Evolutionary conservation across 1,140 invertebrate species (phyloP), one percentile per base, ranked within the genome.

Genomic region (Belonocnema kinseyi): DNA sequence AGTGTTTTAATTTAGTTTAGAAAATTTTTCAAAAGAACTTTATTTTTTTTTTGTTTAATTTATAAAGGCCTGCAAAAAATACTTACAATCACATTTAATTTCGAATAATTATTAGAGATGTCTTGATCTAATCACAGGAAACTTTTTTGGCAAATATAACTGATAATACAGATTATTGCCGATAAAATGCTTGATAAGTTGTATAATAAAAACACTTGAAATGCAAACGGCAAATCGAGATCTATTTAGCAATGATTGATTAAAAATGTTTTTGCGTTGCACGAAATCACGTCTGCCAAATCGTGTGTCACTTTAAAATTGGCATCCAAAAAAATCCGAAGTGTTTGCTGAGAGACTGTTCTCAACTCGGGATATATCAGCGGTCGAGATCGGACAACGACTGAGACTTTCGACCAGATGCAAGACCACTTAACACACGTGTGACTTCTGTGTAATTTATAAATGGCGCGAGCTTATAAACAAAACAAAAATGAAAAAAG

Each of bases 361-460:
- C 19, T 13, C 13, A 72, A 51, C n/a, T 8, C 17, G 14, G 51
- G 46, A 66, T 33, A 51, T 53, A 53, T 72, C 51, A 53, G 17
- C 71, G 71, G 7, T 73, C 75, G 73, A 46, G 61, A 54, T 50
- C 58, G 33, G 61, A 54, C 46, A 75, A 77, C 80, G 73, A 82
- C 80, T 82, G 80, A 80, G 75, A 74, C 17, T 58, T 21, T 46
- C 73, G 66, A 73, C 51, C 73, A 74, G 21, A 54, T 53, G n/a
- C 26, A 52, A 50, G 56, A 21, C 75, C 74, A 70, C 77, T 74
- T 40, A 8, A 61, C 72, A 73, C 75, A 75, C 72, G 56, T 80
- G 80, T 33, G 61, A n/a, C 40, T 75, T 16, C 17, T 72, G 61
- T 46, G 70, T 66, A 66, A 72, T 78, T 84, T 81, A 83, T 83